Evolutionary conservation across 2,113 vertebrate genomes (phyloP).

Genomic region (Tamias sibiricus): DNA sequence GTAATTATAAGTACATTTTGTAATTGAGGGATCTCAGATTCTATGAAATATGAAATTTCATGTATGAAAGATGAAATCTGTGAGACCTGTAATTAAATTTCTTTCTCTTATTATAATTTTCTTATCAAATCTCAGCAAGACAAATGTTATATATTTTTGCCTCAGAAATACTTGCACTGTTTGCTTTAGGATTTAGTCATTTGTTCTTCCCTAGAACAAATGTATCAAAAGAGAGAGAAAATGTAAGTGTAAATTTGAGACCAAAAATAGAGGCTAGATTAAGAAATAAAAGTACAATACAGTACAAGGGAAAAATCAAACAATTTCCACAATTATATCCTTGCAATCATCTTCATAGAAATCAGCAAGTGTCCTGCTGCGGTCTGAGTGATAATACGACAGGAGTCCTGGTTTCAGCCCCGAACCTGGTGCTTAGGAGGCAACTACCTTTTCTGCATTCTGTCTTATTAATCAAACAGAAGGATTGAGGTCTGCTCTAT

Average conservation of each 20-base stretch:
- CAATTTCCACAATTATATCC: neutral
- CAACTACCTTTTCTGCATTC: neutral
- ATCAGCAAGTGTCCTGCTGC: neutral
- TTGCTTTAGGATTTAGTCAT: conserved; percentile 26
- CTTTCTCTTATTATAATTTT: conserved; percentile 44
- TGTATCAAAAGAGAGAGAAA: neutral
- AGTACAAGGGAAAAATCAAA: neutral
- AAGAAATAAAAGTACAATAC: conserved; percentile 15
- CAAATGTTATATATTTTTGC: neutral
- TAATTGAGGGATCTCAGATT: neutral
- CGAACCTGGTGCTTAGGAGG: neutral
- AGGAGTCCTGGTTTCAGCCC: neutral
- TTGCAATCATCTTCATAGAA: neutral
- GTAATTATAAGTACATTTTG: neutral
- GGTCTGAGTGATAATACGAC: too few relatives aligned
- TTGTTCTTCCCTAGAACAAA: conserved; percentile 47
- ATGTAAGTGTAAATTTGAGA: neutral
- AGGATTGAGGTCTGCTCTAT: neutral
- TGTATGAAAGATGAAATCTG: conserved; percentile 1
- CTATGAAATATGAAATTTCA: neutral
- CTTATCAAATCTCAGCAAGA: conserved; percentile 19
- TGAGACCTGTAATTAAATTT: conserved; percentile 16
- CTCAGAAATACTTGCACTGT: neutral
- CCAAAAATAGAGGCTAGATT: conserved; percentile 9
- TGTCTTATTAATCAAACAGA: neutral